Evolutionary conservation across 1,140 invertebrate species (phyloP), one percentile per base, ranked within the genome.

Genomic region (Cecropterus lyciades): DNA sequence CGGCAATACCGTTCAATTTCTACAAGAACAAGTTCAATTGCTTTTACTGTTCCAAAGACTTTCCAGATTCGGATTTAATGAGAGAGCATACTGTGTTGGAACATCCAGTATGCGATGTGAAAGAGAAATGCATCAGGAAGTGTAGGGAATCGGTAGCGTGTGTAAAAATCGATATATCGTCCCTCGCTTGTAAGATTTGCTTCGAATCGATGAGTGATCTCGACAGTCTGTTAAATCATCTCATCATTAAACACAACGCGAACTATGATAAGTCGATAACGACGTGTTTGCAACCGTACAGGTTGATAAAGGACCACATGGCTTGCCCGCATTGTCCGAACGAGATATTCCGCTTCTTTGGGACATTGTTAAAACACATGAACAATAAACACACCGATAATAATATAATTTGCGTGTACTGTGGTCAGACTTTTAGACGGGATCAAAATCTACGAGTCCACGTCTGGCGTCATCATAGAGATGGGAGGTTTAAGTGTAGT

Each of bases 11-110:
- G 9, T 91, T 91, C 65, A 91, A 89, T 65, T 91, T 91, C 16
- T 89, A 81, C 57, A 87, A 91, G 49, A 92, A 90, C 56, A 92
- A 88, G 64, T 90, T 89, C 11, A 89, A 90, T 33, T 92, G 89
- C 49, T 91, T 91, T 52, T 91, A 88, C 62, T 91, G 89, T 48
- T 89, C 85, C 1, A 86, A 88, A 75, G 87, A 90, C 60, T 91
- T 91, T 48, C 64, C 73, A 0, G 87, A 90, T 70, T 89, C 87
- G 0, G 86, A 91, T 59, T 65, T 71, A 0, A 82, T 91, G 83
- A 77, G 82, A 53, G 86, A 89, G 57, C 89, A 91, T 43, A 88
- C 89, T 0, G 55, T 87, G 5, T 48, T 82, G 43, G 84, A 83
- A 37, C 89, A 91, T 59, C 87, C 84, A 0, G 70, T 81, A 0